Evolutionary conservation across 2,888 invertebrate genomes (phyloP), one percentile per base, ranked within the genome.

Genomic region (Caenorhabditis wallacei): DNA sequence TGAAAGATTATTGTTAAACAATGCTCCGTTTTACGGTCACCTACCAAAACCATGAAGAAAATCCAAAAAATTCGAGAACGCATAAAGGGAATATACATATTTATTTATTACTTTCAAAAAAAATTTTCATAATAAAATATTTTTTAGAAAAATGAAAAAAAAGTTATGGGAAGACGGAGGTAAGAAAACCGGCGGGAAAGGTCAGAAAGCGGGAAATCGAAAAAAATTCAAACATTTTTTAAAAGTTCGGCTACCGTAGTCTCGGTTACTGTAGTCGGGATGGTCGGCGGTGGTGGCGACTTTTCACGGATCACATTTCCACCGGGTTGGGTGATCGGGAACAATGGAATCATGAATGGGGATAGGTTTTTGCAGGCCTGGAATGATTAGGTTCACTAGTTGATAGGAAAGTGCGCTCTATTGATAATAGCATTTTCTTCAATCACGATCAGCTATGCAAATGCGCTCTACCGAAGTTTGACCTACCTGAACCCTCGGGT

Each of bases 311-410:
- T 87, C 8, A 89, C 86, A 80, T 92, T 92, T 3, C 93, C 93
- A 63, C 93, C 92, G 3, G 93, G 93, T 84, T 93, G 93, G 8
- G 93, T 93, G 66, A 93, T 92, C 20, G 93, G 93, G 80, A 92
- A 93, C 30, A 93, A 88, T 1, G 93, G 93, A 68, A 92, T 85
- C 88, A 92, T 92, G 78, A 92, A 91, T 11, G 92, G 92, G 7
- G 92, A 92, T 82, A 93, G 90, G 78, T 92, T 93, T 87, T 93
- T 93, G 88, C 93, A 92, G 0, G 93, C 93, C 89, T 93, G 51
- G 20, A 63, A 48, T n/a, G n/a, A n/a, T n/a, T n/a, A n/a, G n/a
- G n/a, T n/a, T n/a, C n/a, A n/a, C n/a, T n/a, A n/a, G n/a, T n/a
- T 13, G 5, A 11, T 7, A 43, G 10, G 43, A 16, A 43, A 43